Conservation (phyloP, 1,140 invertebrate species). For the Glossosoma conforme region DNA sequence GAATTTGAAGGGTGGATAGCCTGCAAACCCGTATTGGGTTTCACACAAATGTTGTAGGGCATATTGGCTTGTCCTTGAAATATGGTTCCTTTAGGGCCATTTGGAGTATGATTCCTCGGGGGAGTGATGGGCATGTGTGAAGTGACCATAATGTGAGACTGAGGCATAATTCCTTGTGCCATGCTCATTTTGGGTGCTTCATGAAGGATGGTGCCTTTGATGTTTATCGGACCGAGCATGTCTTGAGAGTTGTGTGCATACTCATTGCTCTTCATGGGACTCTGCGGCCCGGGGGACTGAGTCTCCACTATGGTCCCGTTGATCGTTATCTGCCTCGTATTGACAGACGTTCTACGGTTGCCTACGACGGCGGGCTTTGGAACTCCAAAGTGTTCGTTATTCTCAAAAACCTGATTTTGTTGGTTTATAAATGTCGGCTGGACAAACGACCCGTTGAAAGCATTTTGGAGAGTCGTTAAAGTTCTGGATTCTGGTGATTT, state of each 20-base stretch:
- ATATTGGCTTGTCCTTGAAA: slow-evolving; percentile 27
- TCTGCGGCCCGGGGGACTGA: slow-evolving; percentile 43
- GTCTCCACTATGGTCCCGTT: slow-evolving; percentile 51
- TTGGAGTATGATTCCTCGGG: slow-evolving; percentile 40
- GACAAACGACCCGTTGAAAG: slow-evolving; percentile 45
- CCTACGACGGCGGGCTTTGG: slow-evolving; percentile 46
- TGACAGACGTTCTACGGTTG: slow-evolving; percentile 46
- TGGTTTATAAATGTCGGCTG: slow-evolving; percentile 44
- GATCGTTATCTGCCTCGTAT: slow-evolving; percentile 50
- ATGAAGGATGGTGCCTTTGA: slow-evolving; percentile 12
- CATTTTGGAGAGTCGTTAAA: slow-evolving; percentile 47
- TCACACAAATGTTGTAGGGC: slow-evolving; percentile 49
- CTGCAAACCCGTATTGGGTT: slow-evolving; percentile 44
- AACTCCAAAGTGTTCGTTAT: slow-evolving; percentile 38
- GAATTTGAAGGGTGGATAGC: slow-evolving; percentile 40
- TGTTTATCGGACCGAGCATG: slow-evolving; percentile 10
- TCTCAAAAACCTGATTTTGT: slow-evolving; percentile 43
- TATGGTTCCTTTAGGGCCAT: slow-evolving; percentile 17
- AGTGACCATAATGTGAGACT: slow-evolving; percentile 48
- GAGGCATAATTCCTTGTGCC: slow-evolving; percentile 37
- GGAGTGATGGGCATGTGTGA: slow-evolving; percentile 46
- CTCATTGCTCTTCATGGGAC: slow-evolving; percentile 16
- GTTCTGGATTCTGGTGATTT: slow-evolving; percentile 51
- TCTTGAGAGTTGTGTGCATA: slow-evolving; percentile 10
- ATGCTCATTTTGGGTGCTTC: slow-evolving; percentile 22